Evolutionary conservation across 2,113 vertebrate species (phyloP), one percentile per base, ranked within the genome.

Genomic region (Psittacara wagleri): DNA sequence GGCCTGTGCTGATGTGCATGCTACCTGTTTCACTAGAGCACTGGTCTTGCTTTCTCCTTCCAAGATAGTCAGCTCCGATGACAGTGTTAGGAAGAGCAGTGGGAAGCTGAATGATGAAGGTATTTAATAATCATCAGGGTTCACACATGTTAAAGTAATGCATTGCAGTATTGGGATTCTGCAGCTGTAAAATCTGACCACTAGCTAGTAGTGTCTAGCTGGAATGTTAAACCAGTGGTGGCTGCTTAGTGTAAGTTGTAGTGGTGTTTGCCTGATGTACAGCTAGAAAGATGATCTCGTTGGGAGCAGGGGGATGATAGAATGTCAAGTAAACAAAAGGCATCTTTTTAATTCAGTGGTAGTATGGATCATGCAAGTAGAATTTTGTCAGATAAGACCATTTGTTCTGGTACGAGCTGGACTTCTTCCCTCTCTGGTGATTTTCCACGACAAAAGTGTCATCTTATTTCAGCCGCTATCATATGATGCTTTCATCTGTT

Each of bases 41-140:
- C 27, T 41, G 33, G 11, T 55, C 48, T 23, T 69, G 73, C 39
- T 77, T 54, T 68, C 44, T 83, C 13, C 73, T 64, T 67, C n/a
- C n/a, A 49, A 28, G 39, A 1, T 49, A 76, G 61, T 76, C 73
- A 62, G 43, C 76, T 83, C 4, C 0, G 68, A 4, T 77, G 76
- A 35, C 83, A 33, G 18, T 33, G 80, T 25, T 17, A 31, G 79
- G 74, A 77, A 73, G 59, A 6, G 2, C 37, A 1, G 31, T 49
- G 0, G 7, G 83, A 90, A 83, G 67, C 83, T 81, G 61, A 74
- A 43, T 94, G 92, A 95, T 95, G 72, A 74, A 95, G 76, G 54
- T 77, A 37, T 92, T 92, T 92, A 86, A 94, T 95, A 83, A 94
- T 91, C 76, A 72, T 24, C 80, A 15, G 61, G 43, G 68, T 83